Evolutionary conservation across 64 coral and sea anemone species (phyloP).

Genomic region (Orbicella faveolata): DNA sequence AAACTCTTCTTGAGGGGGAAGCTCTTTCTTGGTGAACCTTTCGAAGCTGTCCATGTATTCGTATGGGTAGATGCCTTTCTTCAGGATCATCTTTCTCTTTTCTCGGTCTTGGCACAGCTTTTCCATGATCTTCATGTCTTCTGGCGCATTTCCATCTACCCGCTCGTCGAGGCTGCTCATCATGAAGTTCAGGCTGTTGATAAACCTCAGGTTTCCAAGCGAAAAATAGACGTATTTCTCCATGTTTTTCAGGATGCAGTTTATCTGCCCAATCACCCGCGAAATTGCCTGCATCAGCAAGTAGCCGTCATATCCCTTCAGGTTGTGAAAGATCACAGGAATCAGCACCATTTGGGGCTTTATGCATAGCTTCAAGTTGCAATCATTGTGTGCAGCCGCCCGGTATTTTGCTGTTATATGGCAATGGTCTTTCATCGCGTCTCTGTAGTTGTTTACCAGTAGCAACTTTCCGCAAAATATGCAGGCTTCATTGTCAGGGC

Average conservation of each 20-base stretch:
- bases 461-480: no score
- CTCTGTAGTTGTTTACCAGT: no score
- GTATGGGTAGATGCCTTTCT: neutral
- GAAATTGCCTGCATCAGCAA: neutral
- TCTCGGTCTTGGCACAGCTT: neutral
- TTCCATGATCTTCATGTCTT: neutral
- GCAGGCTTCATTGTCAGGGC: no score
- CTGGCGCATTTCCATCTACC: neutral
- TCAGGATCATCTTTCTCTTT: neutral
- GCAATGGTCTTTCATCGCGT: neutral
- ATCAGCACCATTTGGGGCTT: neutral
- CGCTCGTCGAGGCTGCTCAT: neutral
- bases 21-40: neutral
- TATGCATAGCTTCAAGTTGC: neutral
- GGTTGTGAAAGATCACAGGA: no score
- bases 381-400: slow-evolving; percentile 1
- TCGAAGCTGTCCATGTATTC: neutral
- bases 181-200: neutral
- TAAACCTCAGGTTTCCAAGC: neutral
- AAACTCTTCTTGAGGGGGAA: neutral
- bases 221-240: no score
- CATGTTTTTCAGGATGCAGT: neutral
- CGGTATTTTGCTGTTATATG: neutral
- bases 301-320: no score
- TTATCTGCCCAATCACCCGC: neutral